Base-by-base conservation (phyloP, 1,140 invertebrate genomes). In the Venustaconcha ellipsiformis region DNA sequence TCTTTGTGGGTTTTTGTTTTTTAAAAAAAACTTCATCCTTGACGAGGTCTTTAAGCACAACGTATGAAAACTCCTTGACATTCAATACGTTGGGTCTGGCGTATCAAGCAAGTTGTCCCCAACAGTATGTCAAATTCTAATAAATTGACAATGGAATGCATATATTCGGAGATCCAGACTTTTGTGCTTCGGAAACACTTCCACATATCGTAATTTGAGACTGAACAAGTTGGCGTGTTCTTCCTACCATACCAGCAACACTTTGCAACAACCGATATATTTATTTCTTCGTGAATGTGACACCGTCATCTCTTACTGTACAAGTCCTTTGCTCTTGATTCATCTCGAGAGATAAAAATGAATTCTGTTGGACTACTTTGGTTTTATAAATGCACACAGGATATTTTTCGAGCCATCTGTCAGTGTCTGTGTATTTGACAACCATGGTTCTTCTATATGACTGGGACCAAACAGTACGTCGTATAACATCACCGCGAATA, bases 61-160 rank as follows among this genome's bases (percentile, higher is more conserved):
- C 2, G 1, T 23, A 55, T 67, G 11, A 15, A 67, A 67, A 67
- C 18, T 26, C 37, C 26, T 67, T 23, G 14, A 3, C 11, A 48
- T 67, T 20, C 13, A n/a, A 37, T 13, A 37, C 65, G 6, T 67
- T 67, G 18, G 26, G 55, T n/a, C 55, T n/a, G 37, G 55, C 30
- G 6, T 37, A 30, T n/a, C 65, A n/a, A 37, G 18, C 13, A 26
- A 67, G 17, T n/a, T n/a, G 30, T 37, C n/a, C n/a, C 26, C 20
- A 15, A 67, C 20, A 30, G 13, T 26, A 37, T 67, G 20, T 67
- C 23, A 48, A 17, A 67, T 13, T 48, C 37, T 23, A 67, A n/a
- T 13, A 67, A 67, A 48, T 67, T 23, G 55, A 67, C 30, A n/a
- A 67, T 30, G n/a, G 26, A 26, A 67, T 67, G n/a, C 14, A 67